Base-by-base conservation (phyloP, 2,797 vertebrate genomes). In the Sebastes ruberrimus region DNA sequence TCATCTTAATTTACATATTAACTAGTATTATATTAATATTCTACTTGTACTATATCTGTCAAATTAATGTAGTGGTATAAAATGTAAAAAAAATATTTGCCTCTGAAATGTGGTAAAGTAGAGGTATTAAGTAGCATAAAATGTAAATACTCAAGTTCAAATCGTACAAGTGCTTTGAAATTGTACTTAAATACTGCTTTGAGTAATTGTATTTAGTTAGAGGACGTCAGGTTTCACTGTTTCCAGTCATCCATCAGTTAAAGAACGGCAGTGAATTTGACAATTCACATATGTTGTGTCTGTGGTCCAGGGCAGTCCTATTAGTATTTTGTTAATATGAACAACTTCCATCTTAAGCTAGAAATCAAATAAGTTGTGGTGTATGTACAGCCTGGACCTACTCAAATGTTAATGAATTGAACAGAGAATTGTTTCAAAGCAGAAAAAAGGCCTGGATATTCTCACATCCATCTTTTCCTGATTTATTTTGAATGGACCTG, bases 271-370 rank as follows among this genome's bases (percentile, higher is more conserved):
- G 62, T 25, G n/a, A 65, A 70, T 55, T 6, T 76, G 67, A 63
- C 67, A 62, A 23, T 65, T 70, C 18, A 52, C 83, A 63, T 22
- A 53, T 64, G 69, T 76, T 79, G 22, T 62, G 22, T 27, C 20
- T 32, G 69, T 22, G 8, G 52, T 76, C 33, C 6, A 6, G 28
- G 9, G 69, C 65, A 18, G 32, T 53, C 18, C 22, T 76, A 49
- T 73, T 80, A 75, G 52, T 75, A 56, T 57, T 56, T 25, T 61
- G 23, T 61, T 57, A 72, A 56, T 61, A 35, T 61, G 61, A 84
- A 32, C 32, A 77, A 32, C 65, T 53, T 68, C 35, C 18, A 23
- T 22, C 55, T 57, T 27, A 27, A 62, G 13, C 33, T 28, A 62
- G 3, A 65, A 77, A 68, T 66, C 16, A 7, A 38, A 63, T 33